phyloP scores from a whole-genome alignment of 2,888 invertebrate species.

The Crioceris asparagi region DNA sequence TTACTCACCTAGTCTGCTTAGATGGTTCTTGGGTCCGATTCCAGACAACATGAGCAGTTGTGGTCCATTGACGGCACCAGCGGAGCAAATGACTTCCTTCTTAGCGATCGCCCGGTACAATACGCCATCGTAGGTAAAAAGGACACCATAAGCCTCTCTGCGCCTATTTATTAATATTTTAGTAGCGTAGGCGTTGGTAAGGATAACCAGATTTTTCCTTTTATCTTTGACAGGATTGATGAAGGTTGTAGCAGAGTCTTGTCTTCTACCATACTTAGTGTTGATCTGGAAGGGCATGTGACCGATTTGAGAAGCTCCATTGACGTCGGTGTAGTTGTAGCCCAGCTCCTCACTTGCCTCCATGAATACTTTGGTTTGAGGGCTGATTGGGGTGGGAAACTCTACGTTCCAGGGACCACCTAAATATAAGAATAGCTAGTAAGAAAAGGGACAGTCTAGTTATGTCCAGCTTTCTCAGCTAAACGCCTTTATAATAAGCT shows the following conservation, averaged over 20 bases:
- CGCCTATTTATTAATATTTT: slow-evolving; percentile 43
- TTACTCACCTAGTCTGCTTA: slow-evolving; percentile 40
- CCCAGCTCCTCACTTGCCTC: slow-evolving; percentile 44
- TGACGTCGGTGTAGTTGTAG: slow-evolving; percentile 57
- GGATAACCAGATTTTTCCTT: slow-evolving; percentile 57
- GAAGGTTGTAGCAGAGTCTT: slow-evolving; percentile 68
- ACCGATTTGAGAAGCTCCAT: slow-evolving; percentile 49
- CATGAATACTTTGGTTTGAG: slow-evolving; percentile 13
- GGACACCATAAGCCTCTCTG: slow-evolving; percentile 52
- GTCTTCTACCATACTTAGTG: slow-evolving; percentile 56
- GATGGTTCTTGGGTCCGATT: slow-evolving; percentile 53
- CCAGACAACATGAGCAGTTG: slow-evolving; percentile 77
- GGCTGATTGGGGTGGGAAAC: slow-evolving; percentile 11
- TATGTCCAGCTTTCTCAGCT: no score
- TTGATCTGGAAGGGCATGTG: slow-evolving; percentile 58
- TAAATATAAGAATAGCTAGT: no score
- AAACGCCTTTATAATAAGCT: no score
- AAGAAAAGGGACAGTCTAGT: no score
- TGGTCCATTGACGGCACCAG: slow-evolving; percentile 71
- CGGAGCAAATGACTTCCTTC: slow-evolving; percentile 67
- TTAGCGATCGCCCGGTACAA: slow-evolving; percentile 45
- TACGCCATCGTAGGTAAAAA: slow-evolving; percentile 49
- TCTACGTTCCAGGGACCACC: slow-evolving; percentile 14
- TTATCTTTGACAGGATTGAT: slow-evolving; percentile 51
- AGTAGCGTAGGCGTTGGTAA: slow-evolving; percentile 55